Evolutionary conservation across 2,113 vertebrate species (phyloP).

Genomic region (Varanus komodoensis): DNA sequence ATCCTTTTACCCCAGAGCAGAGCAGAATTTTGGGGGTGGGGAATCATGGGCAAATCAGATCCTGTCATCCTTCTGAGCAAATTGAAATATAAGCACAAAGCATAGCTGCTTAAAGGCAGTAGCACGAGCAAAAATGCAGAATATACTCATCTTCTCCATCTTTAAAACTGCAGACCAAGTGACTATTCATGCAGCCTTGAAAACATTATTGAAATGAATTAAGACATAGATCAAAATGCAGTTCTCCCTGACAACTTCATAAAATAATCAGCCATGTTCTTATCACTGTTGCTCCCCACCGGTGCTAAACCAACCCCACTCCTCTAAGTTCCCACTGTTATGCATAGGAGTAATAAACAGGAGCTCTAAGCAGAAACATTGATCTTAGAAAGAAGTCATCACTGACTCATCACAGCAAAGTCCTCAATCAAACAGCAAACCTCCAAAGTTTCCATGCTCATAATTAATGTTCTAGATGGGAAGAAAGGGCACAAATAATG

Average conservation of each 20-base stretch:
- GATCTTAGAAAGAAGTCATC: no score
- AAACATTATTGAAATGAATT: neutral
- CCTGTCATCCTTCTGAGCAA: neutral
- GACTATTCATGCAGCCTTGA: neutral
- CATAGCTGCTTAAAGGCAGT: neutral
- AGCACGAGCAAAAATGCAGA: neutral
- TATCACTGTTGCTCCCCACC: neutral
- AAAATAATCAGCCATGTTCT: neutral
- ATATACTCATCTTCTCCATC: neutral
- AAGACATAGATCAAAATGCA: neutral
- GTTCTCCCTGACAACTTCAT: neutral
- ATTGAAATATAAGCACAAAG: neutral
- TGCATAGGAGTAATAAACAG: neutral
- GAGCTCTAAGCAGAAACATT: neutral
- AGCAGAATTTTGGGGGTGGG: neutral
- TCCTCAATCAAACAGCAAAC: neutral
- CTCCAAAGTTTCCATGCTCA: neutral
- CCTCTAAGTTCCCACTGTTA: neutral
- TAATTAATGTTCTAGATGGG: neutral
- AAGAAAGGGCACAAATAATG: neutral
- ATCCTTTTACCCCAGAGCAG: no score
- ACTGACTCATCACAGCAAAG: neutral
- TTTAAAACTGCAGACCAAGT: neutral
- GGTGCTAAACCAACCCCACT: neutral
- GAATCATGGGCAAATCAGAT: neutral